phyloP scores from a whole-genome alignment of 2,797 vertebrate species.

The Esox lucius region DNA sequence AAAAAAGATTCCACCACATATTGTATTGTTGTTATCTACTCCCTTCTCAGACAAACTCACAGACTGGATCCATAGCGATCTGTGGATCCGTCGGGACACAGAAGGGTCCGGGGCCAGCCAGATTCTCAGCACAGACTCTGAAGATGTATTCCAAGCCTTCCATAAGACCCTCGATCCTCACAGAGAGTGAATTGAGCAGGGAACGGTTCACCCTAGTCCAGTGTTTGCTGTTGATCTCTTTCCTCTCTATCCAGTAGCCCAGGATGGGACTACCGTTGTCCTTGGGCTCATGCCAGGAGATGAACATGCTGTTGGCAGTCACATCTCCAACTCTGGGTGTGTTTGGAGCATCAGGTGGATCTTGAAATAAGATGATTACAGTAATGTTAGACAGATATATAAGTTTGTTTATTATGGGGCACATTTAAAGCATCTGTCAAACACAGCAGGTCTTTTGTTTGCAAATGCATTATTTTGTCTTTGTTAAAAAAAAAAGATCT shows the following conservation, averaged over 20 bases:
- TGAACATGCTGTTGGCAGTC: constrained; percentile 82
- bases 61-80: constrained; percentile 86
- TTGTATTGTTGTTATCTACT: neutral
- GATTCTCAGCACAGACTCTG: constrained; percentile 97
- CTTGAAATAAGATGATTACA: constrained; percentile 56
- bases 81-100: constrained; percentile 93
- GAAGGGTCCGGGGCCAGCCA: constrained; percentile 95
- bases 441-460: too few relatives aligned
- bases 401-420: too few relatives aligned
- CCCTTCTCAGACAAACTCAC: constrained; percentile 74
- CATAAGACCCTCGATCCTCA: constrained; percentile 85
- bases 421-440: too few relatives aligned
- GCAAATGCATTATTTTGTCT: too few relatives aligned
- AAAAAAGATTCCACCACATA: neutral
- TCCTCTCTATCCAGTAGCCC: constrained; percentile 97
- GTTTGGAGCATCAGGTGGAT: constrained; percentile 94
- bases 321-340: constrained; percentile 90
- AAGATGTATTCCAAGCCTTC: constrained; percentile 96
- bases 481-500: too few relatives aligned
- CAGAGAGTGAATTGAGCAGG: constrained; percentile 62
- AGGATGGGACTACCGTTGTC: constrained; percentile 95
- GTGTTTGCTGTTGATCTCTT: constrained; percentile 95
- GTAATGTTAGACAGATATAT: too few relatives aligned
- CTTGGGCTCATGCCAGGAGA: constrained; percentile 97
- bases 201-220: constrained; percentile 92